Evolutionary conservation across 2,113 vertebrate species (phyloP), one percentile per base, ranked within the genome.

Genomic region (Phylloscopus trochiloides): DNA sequence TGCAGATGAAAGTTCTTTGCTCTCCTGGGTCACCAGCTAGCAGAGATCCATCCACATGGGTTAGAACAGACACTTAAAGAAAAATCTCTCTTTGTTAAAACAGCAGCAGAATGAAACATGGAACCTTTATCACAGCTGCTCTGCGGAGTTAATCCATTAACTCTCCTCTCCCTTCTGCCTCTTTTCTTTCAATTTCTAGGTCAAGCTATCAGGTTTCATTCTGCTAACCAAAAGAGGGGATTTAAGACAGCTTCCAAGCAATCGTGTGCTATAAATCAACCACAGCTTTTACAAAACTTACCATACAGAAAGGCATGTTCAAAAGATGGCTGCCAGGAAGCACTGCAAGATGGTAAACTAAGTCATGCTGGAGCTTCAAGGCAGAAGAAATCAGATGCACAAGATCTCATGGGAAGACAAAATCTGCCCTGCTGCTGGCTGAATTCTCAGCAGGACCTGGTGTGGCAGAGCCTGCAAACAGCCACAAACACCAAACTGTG

Each of bases 161-260:
- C 79, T 92, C 76, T 43, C 54, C 74, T 86, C 83, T 78, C 32
- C 78, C 77, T 90, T 87, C 84, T 74, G 72, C 50, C 25, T 84
- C 51, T 92, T 70, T 61, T 28, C 66, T 93, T 85, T 71, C 42
- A 77, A 55, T 94, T 94, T 88, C 85, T 93, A 88, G 75, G 90
- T 95, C 90, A 96, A 93, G 90, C 62, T 62, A 68, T 17, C 40
- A 48, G n/a, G 63, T 71, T 83, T 81, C 54, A 68, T 52, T 85
- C 86, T 76, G 73, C 65, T 81, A 78, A 81, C 57, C 68, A 71
- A 73, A 84, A 72, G 42, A 67, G 5, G 20, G n/a, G 57, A 78
- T 86, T 94, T 71, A 67, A 45, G 28, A 75, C 13, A 40, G 77
- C n/a, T 84, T 59, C 55, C 70, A 87, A 81, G 70, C 45, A 71